Conservation (phyloP, 2,113 vertebrate genomes). For the Thermophis baileyi region DNA sequence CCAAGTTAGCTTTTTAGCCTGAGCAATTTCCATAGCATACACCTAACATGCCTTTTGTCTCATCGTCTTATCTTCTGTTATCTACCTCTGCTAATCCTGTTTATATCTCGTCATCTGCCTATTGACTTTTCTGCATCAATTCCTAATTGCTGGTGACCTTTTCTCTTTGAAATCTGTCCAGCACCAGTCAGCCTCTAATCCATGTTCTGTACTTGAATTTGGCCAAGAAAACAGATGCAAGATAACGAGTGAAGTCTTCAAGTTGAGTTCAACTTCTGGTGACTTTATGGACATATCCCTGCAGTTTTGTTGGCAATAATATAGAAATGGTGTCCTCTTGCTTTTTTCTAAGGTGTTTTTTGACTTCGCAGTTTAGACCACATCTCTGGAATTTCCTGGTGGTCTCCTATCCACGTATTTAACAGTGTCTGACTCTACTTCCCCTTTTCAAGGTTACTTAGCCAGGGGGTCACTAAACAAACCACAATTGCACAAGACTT, state of each 20-base stretch:
- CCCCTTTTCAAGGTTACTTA: not conserved
- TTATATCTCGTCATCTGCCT: not conserved
- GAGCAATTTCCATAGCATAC: not conserved
- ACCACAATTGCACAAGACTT: not conserved
- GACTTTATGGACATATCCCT: not conserved
- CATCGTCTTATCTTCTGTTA: not conserved
- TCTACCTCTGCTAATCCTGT: not conserved
- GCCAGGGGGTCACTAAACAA: not conserved
- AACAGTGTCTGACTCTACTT: not conserved
- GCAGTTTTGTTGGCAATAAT: not conserved
- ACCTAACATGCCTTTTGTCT: not conserved
- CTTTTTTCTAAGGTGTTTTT: not conserved
- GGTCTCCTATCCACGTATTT: not conserved
- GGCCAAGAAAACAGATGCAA: not conserved
- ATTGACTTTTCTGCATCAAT: not conserved
- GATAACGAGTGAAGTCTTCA: not conserved
- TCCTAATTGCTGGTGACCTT: not conserved
- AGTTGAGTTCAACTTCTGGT: not conserved
- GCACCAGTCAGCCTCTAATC: not conserved
- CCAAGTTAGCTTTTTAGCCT: not conserved
- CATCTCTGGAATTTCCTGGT: not conserved
- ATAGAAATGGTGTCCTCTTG: not conserved
- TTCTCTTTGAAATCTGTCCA: not conserved
- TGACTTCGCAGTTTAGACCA: not conserved
- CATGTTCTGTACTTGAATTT: not conserved